These are phyloP conservation scores for Cheiracanthium punctorium DNA, from an alignment of 2,888 invertebrate species.

Conservation along the genomic window DNA sequence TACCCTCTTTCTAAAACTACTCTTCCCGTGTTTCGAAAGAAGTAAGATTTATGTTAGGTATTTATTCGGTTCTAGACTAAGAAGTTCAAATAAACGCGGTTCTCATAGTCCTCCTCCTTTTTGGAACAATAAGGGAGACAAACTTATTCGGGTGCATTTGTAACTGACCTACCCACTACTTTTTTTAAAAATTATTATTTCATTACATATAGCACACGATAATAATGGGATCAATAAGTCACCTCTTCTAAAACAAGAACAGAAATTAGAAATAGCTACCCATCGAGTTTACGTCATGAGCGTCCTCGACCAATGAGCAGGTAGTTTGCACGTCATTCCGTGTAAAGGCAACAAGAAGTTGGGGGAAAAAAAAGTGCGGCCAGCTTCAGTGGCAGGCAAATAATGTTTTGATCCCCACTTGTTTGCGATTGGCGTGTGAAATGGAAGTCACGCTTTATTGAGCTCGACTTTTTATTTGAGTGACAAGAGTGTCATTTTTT, in stretches of 20 bases:
- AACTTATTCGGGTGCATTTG: too few relatives aligned
- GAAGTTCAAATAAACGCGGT: too few relatives aligned
- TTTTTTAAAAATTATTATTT: too few relatives aligned
- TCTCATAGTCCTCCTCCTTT: too few relatives aligned
- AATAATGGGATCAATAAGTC: conserved; percentile 32
- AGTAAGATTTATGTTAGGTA: too few relatives aligned
- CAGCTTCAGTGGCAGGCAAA: not conserved
- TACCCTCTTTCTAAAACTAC: too few relatives aligned
- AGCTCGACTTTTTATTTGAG: not conserved
- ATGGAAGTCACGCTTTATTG: not conserved
- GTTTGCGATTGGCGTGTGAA: not conserved
- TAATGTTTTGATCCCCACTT: not conserved
- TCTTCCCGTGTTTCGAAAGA: too few relatives aligned
- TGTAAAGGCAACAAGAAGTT: conserved; percentile 3
- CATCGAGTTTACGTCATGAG: conserved; percentile 35
- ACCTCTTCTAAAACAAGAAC: conserved; percentile 16
- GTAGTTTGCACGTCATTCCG: conserved; percentile 24
- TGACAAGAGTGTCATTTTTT: too few relatives aligned
- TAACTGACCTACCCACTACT: too few relatives aligned
- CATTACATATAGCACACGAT: too few relatives aligned
- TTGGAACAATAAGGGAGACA: too few relatives aligned
- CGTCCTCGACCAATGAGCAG: conserved; percentile 29
- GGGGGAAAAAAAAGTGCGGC: not conserved
- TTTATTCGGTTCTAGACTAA: too few relatives aligned
- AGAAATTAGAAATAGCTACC: conserved; percentile 38